These are phyloP conservation scores for Notoglanidium macrostoma DNA, from an alignment of 2,797 vertebrate species.

Conservation along the genomic window DNA sequence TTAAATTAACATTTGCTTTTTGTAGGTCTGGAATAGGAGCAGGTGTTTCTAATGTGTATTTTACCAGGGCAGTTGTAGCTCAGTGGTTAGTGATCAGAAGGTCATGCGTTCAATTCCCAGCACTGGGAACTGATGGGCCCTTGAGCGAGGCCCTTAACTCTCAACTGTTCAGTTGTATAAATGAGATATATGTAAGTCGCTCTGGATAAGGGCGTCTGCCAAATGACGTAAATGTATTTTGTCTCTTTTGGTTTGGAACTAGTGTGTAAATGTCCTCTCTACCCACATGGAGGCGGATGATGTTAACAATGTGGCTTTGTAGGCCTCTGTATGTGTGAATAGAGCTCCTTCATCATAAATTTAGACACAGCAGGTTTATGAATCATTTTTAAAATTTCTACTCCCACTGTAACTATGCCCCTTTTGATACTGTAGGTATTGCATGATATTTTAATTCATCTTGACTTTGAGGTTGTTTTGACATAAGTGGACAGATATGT, in stretches of 20 bases:
- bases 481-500: not conserved
- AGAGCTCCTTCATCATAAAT: slow-evolving; percentile 44
- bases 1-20: not conserved
- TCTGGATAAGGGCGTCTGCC: too few species aligned
- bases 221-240: not conserved
- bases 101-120: too few species aligned
- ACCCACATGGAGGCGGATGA: slow-evolving; percentile 30
- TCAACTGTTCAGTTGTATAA: too few species aligned
- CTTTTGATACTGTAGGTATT: not conserved
- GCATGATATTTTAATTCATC: not conserved
- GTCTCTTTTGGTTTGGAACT: not conserved
- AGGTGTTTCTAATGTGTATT: not conserved
- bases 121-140: too few species aligned
- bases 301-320: slow-evolving; percentile 59
- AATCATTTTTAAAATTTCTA: not conserved
- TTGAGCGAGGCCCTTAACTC: too few species aligned
- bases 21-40: not conserved
- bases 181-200: too few species aligned
- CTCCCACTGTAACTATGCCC: not conserved
- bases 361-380: slow-evolving; percentile 14
- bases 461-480: not conserved
- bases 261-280: slow-evolving; percentile 39
- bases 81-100: too few species aligned
- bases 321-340: slow-evolving; percentile 21
- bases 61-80: too few species aligned